Conservation (phyloP, 2,888 invertebrate genomes). For the Aleiodes leptofemur region DNA sequence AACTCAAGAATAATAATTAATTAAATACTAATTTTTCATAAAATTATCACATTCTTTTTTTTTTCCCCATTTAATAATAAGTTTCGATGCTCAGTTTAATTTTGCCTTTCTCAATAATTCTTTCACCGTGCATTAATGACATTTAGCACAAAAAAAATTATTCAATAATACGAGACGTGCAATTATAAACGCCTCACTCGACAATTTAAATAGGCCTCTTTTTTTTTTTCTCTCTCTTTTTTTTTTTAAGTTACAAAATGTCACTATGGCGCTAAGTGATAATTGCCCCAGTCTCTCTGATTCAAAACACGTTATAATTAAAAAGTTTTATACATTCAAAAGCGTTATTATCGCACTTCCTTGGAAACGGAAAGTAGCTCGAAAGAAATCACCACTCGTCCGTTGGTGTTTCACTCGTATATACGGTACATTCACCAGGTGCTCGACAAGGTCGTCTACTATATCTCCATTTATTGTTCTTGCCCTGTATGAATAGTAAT, state of each 20-base stretch:
- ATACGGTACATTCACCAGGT: conserved; percentile 42
- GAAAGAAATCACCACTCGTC: conserved; percentile 29
- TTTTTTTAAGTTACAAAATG: conserved; percentile 24
- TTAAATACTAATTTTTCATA: too few species aligned
- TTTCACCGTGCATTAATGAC: background rate
- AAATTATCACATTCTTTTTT: too few species aligned
- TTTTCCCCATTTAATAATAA: too few species aligned
- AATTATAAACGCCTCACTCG: conserved; percentile 28
- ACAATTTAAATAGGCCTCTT: conserved; percentile 34
- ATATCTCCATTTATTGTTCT: conserved; percentile 34
- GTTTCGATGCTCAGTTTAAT: conserved; percentile 1
- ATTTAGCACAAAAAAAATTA: background rate
- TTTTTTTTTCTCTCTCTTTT: background rate
- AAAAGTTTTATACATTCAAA: conserved; percentile 6
- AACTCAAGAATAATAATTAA: too few species aligned
- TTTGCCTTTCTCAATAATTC: conserved; percentile 2
- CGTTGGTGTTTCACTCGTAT: conserved; percentile 14
- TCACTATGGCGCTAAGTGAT: conserved; percentile 42
- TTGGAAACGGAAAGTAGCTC: conserved; percentile 47
- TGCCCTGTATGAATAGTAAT: conserved; percentile 1
- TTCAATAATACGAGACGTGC: conserved; percentile 29
- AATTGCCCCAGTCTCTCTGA: conserved; percentile 28
- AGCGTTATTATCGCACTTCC: conserved; percentile 27
- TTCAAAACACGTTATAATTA: conserved; percentile 18
- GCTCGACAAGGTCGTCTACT: conserved; percentile 40